These are phyloP conservation scores for Suillia variegata DNA, from an alignment of 2,888 invertebrate genomes.

Conservation along the genomic window DNA sequence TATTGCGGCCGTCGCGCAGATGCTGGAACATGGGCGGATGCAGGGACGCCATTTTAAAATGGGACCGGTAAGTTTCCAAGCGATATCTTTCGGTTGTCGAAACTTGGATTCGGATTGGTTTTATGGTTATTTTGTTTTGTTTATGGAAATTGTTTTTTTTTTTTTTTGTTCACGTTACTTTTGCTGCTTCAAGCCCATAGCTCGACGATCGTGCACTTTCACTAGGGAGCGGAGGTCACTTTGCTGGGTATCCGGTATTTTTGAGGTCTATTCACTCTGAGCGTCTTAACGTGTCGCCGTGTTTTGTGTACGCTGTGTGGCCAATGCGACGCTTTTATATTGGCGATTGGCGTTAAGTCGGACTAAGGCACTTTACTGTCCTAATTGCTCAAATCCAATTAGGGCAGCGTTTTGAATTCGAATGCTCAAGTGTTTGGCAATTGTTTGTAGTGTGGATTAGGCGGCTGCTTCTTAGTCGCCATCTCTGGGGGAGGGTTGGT, in stretches of 20 bases:
- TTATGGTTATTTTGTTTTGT: neutral
- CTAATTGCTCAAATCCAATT: constrained; percentile 55
- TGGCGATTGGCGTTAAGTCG: constrained; percentile 15
- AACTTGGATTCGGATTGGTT: neutral
- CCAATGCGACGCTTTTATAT: constrained; percentile 34
- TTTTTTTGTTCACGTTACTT: neutral
- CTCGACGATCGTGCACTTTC: no score
- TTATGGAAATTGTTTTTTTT: neutral
- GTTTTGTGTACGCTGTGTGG: constrained; percentile 8
- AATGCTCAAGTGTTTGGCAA: constrained; percentile 41
- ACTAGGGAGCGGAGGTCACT: no score
- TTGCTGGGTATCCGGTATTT: neutral
- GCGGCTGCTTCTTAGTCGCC: neutral
- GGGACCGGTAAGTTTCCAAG: neutral
- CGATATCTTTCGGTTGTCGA: no score
- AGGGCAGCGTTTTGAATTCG: constrained; percentile 37
- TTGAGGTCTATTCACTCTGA: neutral
- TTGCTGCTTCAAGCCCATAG: constrained; percentile 15
- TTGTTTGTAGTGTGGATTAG: constrained; percentile 44
- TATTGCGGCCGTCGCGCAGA: constrained; percentile 61
- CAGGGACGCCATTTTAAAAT: constrained; percentile 39
- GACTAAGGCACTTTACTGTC: constrained; percentile 35
- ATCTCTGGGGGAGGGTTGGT: neutral
- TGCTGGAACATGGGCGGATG: constrained; percentile 40
- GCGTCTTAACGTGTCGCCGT: neutral